Evolutionary conservation across 2,797 vertebrate genomes (phyloP), one percentile per base, ranked within the genome.

Genomic region (Sebastes matsubarae): DNA sequence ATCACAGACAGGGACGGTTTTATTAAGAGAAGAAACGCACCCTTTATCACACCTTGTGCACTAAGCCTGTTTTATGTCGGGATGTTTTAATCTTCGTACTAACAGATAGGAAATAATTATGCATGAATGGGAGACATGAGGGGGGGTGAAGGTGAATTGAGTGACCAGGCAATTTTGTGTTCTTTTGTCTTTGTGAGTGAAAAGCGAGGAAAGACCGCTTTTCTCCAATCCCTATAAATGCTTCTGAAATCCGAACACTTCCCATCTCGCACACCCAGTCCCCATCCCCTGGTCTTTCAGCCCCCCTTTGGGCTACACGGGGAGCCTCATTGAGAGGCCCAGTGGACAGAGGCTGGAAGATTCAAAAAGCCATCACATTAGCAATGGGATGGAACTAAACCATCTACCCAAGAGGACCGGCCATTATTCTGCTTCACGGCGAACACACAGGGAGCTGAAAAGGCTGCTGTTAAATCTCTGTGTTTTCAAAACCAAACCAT

Each of bases 281-380:
- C 67, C 68, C 20, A 24, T 54, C 30, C 78, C 46, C 14, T 54
- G 58, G 76, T 81, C 50, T 67, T 57, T 72, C 25, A 27, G 30
- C 69, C 82, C 79, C 75, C 75, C 68, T 80, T 75, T 66, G 70
- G 82, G 84, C 87, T 46, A 73, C 83, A 54, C 16, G 18, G 75
- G 88, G 82, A 82, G 87, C 71, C 89, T 84, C 84, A 87, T 83
- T 84, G 81, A 81, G 81, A 87, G 84, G 81, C 77, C 74, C 77
- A 70, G 77, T 86, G 88, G 87, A 85, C 77, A 86, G 87, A 78
- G 80, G 81, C 83, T 85, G 89, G 64, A 87, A 88, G 80, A 93
- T 90, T 91, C 87, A 88, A 89, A 94, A 92, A 92, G 89, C 92
- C 89, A 93, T 93, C 89, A 87, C 90, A 94, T 93, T 91, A 93